Conservation (phyloP, 2,797 vertebrate species). For the Lepus oiostolus region DNA sequence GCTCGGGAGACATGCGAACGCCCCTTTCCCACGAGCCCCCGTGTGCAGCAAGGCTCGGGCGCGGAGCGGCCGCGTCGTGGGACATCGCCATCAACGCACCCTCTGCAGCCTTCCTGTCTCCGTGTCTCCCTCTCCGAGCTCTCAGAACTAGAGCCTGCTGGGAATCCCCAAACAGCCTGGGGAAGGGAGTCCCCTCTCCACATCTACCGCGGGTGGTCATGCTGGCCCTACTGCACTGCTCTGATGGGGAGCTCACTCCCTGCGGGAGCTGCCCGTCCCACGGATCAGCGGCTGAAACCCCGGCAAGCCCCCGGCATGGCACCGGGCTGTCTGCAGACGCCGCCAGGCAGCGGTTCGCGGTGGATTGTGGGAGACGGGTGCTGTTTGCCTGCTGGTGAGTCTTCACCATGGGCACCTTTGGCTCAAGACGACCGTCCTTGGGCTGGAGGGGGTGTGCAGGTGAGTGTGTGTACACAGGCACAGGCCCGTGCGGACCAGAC, state of each 20-base stretch:
- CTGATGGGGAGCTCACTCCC: background rate
- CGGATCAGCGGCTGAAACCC: background rate
- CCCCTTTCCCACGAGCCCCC: background rate
- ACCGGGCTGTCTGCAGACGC: background rate
- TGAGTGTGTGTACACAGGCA: background rate
- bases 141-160: background rate
- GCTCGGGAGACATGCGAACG: background rate
- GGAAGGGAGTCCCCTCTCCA: background rate
- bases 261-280: background rate
- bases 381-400: background rate
- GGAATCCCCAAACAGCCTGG: background rate
- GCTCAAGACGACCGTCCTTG: background rate
- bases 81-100: background rate
- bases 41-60: background rate
- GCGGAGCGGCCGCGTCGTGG: background rate
- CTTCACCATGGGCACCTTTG: background rate
- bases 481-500: background rate
- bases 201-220: background rate
- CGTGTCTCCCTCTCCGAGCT: background rate
- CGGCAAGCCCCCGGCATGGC: background rate
- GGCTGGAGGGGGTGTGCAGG: background rate
- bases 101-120: background rate
- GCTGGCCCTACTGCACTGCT: background rate
- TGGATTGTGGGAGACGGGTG: background rate
- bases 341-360: background rate